Evolutionary conservation across 2,888 invertebrate genomes (phyloP), one percentile per base, ranked within the genome.

Genomic region (Griposia aprilina): DNA sequence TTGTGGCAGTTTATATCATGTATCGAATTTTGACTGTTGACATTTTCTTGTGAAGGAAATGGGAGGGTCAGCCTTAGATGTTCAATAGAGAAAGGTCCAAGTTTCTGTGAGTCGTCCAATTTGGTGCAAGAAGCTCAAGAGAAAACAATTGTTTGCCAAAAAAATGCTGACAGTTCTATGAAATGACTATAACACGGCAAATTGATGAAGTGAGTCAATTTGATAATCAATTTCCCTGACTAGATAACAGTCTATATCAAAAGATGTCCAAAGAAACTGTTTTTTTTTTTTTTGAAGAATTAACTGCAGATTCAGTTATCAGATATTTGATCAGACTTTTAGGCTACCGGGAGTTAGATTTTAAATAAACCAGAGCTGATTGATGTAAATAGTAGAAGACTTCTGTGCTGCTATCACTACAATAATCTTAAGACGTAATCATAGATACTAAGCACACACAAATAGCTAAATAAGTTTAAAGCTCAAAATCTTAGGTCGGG

Each of bases 21-120:
- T 60, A 78, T 41, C 60, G 78, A 74, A 82, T 81, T 84, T 75
- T 65, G n/a, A 55, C 69, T 60, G 36, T 62, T 36, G 15, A 13
- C 23, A 41, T 71, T 80, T 69, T 69, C 74, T 82, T 84, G 45
- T 66, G 15, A 80, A 84, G 80, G 17, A 60, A 80, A 74, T 70
- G 67, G 41, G 62, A 82, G 50, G 55, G 79, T 72, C 48, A 15
- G 59, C 26, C 48, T 1, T 60, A 55, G 2, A 6, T 59, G 17
- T 67, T 45, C 48, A 36, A 20, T 71, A 59, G 79, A 71, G 67
- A 68, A 81, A 62, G 70, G 63, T 76, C n/a, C 15, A 20, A 0
- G 41, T 50, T 48, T 60, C 15, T 26, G 52, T 52, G 30, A 17
- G 23, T 55, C 11, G 7, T 17, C 17, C 17, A 23, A 45, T 57